Base-by-base conservation (phyloP, 2,797 vertebrate genomes). In the Limnodromus scolopaceus region DNA sequence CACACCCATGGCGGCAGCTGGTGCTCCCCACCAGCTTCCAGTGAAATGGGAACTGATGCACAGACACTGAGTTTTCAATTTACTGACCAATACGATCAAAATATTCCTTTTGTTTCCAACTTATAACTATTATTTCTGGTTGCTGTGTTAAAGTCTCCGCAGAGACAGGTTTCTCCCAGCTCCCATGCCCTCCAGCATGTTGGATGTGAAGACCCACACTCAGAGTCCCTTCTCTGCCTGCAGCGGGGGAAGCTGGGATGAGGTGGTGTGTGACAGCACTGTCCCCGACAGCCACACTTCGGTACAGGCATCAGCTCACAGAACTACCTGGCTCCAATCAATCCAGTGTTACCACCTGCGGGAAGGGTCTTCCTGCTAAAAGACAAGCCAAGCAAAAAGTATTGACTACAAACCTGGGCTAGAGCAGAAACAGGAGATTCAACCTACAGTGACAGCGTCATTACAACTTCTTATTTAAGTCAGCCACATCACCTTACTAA, bases 1-100 rank as follows among this genome's bases (percentile, higher is more conserved):
- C 2, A 6, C 17, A 38, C 32, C 6, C 3, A 0, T 0, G 1
- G 16, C 36, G 87, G 49, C 48, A 84, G 30, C 25, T 28, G 55
- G n/a, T 46, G 39, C 11, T 15, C 54, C 36, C 69, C 55, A 11
- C 25, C 24, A 45, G 25, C 24, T 76, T 69, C 51, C 64, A 65
- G 45, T 28, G 53, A 80, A 80, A 64, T 34, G 23, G 10, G 27
- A 45, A 79, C 17, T 12, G 32, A 64, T 48, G 48, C 11, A 3
- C 11, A 76, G 61, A 39, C 23, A 70, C 16, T 20, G 36, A 53
- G 28, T 78, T 92, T 57, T 27, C 32, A 66, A 60, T 58, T 79
- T 71, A 55, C 10, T 63, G 24, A 70, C 48, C 10, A 32, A 45
- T 11, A n/a, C 10, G 34, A 41, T 80, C 6, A 65, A 87, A 71